Conservation (phyloP, 2,113 vertebrate genomes). For the Hypocryptadius cinnamomeus region DNA sequence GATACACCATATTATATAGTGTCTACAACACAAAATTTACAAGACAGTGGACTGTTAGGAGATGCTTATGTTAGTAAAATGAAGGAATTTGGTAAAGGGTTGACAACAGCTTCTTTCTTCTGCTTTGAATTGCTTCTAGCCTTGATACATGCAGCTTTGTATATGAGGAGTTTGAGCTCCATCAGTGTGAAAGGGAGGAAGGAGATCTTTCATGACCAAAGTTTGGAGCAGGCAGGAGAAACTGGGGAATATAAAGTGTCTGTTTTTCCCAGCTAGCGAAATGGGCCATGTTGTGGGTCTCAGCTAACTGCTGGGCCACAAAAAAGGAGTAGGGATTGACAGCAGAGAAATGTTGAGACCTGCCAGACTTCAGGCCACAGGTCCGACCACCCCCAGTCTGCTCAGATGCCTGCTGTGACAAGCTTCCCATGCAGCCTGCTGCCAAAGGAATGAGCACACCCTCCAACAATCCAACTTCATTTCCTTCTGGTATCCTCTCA, state of each 20-base stretch:
- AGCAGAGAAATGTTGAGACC: neutral
- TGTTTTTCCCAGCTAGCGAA: neutral
- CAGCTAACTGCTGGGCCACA: neutral
- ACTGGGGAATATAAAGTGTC: neutral
- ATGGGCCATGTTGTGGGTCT: neutral
- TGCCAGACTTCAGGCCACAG: neutral
- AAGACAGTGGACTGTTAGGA: neutral
- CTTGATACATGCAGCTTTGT: neutral
- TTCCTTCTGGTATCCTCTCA: slow-evolving; percentile 9
- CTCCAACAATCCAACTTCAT: neutral
- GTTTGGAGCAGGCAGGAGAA: neutral
- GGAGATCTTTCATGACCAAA: neutral
- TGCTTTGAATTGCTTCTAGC: neutral
- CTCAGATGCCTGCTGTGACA: neutral
- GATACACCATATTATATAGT: neutral
- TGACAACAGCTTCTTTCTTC: neutral
- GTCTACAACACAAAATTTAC: neutral
- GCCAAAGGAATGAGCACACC: slow-evolving; percentile 16
- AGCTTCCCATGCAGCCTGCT: neutral
- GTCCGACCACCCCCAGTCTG: neutral
- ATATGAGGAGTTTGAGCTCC: neutral
- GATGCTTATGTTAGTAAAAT: neutral
- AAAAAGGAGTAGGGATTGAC: neutral
- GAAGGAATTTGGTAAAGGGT: neutral
- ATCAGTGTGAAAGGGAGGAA: neutral